Conservation (phyloP, 2,888 invertebrate species). For the Acanthosoma haemorrhoidale region DNA sequence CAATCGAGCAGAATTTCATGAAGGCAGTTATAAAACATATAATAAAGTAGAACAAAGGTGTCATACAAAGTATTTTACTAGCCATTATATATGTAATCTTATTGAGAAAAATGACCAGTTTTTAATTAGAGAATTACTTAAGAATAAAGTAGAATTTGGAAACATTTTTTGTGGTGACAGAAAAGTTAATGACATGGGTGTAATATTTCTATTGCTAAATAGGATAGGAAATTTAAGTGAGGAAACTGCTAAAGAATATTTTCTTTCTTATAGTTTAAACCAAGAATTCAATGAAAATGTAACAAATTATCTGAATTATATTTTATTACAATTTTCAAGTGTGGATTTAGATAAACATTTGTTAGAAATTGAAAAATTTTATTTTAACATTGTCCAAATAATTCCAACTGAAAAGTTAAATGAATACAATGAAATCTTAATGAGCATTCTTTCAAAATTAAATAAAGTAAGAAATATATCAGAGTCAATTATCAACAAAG, state of each 20-base stretch:
- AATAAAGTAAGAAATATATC: neutral
- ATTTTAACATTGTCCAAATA: conserved; percentile 9
- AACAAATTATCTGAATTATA: conserved; percentile 38
- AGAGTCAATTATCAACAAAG: neutral
- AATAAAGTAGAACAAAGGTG: no score
- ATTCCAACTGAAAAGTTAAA: conserved; percentile 47
- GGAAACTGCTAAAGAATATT: conserved; percentile 36
- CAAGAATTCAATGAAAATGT: conserved; percentile 41
- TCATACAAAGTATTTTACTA: no score
- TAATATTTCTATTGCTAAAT: conserved; percentile 50
- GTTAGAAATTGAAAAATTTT: neutral
- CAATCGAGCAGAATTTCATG: no score
- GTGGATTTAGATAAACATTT: neutral
- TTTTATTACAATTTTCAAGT: conserved; percentile 31
- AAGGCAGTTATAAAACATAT: no score
- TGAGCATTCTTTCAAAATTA: neutral
- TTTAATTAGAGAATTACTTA: neutral
- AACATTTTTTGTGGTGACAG: neutral
- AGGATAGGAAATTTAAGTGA: conserved; percentile 47
- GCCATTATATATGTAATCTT: no score
- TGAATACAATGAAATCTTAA: neutral
- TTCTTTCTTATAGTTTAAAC: conserved; percentile 39
- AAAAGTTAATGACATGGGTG: conserved; percentile 40
- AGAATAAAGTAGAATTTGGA: neutral
- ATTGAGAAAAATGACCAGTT: no score